Base-by-base conservation (phyloP, 2,113 vertebrate genomes). In the Petaurus breviceps region DNA sequence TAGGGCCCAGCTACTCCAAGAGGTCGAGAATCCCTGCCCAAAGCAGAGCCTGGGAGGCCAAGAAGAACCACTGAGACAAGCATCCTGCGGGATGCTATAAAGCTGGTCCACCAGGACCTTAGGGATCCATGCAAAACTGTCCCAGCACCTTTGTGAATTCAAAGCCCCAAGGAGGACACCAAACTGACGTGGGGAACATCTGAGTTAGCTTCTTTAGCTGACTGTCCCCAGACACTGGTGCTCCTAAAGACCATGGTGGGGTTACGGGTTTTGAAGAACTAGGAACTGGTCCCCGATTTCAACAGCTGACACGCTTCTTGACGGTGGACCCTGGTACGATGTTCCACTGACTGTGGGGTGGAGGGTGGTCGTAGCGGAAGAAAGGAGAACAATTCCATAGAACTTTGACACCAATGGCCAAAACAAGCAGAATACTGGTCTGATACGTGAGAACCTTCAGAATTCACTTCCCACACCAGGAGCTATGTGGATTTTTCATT, bases 11-110 rank as follows among this genome's bases (percentile, higher is more conserved):
- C 89, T 92, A 43, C 10, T 89, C 96, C 97, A 54, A 94, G 97
- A 50, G 95, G 95, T 90, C 93, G 94, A 96, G n/a, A 94, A 97
- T 96, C 93, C 52, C 25, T 51, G 52, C 96, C 94, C 98, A 97
- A 98, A 96, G 90, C 1, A 28, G 43, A 52, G 4, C n/a, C 31
- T 26, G 50, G 46, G 49, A 61, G 94, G 91, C 53, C 11, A 28
- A 93, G 31, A 50, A 22, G 24, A 3, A 26, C 57, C 26, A 31
- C 28, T 3, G 9, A 61, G 31, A 12, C 12, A 0, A 37, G 61
- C 6, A 19, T 4, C 26, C 26, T 28, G 5, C 1, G 26, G 9
- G 55, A 28, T 57, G 26, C 55, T 26, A 28, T 57, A 26, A 26
- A 57, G 16, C 31, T 77, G 14, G 37, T 37, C 37, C 3, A 5